Evolutionary conservation across 30 jellyfish, hydroid and myxozoan species (phyloP), one percentile per base, ranked within the genome.

Genomic region (Turritopsis rubra): DNA sequence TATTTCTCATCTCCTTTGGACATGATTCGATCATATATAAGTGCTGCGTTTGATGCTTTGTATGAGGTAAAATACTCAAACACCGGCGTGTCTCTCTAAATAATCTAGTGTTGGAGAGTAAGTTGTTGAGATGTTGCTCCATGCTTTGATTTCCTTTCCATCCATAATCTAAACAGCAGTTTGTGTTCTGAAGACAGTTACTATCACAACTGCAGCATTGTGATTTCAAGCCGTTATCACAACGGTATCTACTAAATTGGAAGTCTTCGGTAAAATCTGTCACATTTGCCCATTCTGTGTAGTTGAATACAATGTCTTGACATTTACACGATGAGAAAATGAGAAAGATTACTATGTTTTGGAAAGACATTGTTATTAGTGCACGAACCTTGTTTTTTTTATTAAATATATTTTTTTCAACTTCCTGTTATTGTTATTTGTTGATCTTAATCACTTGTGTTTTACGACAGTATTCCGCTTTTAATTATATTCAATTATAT

Each of bases 181-280:
- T 68, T 9, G 31, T 23, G 19, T 68, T n/a, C 30, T 68, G 28
- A 23, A 68, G 28, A 68, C 77, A 68, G 19, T 23, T 68, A 27
- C 19, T 22, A 68, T 68, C 77, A 27, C 77, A 68, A 68, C 30
- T 27, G 30, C 77, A 68, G 77, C 77, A 68, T 68, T 22, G 9
- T 8, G 77, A 41, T 3, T 13, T 13, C n/a, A n/a, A n/a, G n/a
- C n/a, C 60, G 13, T 41, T 3, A 41, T 13, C 60, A 41, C 60
- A 41, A 13, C 60, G 5, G 60, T 41, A 41, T 41, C 60, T 41
- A 41, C 13, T 41, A 13, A 41, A 41, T 5, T 41, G 9, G 60
- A 41, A 41, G 60, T 41, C 13, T 41, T 41, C 9, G 13, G 60
- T 41, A 13, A 41, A 41, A 3, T 41, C 60, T 41, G 13, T 41